Percentiles rank a stretch among this genome's conserved stretches.
Evolutionary conservation across 2,888 invertebrate species (phyloP).

Genomic region (Campaea margaritaria): DNA sequence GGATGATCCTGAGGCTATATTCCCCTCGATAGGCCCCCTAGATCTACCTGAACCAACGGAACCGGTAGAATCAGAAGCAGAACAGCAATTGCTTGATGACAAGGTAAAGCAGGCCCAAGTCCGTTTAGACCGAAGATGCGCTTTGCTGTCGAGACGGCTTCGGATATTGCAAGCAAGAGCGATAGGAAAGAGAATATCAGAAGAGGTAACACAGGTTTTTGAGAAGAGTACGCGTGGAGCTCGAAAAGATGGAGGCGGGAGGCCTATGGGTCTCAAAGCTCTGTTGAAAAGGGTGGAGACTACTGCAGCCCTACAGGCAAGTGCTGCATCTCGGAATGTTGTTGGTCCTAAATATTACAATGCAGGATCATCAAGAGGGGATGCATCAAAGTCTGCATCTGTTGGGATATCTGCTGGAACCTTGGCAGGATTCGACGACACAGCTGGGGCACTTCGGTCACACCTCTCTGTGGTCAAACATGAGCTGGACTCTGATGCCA

Average conservation of each 20-base stretch:
- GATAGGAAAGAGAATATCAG: conserved; percentile 91
- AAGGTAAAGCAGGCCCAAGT: conserved; percentile 84
- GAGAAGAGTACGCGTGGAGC: conserved; percentile 91
- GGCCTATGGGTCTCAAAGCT: conserved; percentile 75
- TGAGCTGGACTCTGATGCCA: conserved; percentile 96
- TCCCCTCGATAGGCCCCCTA: conserved; percentile 60
- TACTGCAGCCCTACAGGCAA: conserved; percentile 74
- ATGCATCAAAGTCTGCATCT: conserved; percentile 89
- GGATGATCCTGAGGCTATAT: conserved; percentile 80
- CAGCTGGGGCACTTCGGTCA: conserved; percentile 89
- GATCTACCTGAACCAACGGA: conserved; percentile 82
- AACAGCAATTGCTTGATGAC: conserved; percentile 65
- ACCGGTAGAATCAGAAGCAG: conserved; percentile 68
- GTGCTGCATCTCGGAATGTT: conserved; percentile 69
- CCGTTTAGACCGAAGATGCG: conserved; percentile 88
- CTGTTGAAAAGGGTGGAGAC: conserved; percentile 77
- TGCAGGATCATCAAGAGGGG: conserved; percentile 89
- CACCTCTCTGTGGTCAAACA: conserved; percentile 90
- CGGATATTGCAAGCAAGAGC: conserved; percentile 90
- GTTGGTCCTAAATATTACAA: conserved; percentile 73
- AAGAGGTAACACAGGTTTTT: conserved; percentile 87
- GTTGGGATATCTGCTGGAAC: conserved; percentile 86
- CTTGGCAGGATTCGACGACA: conserved; percentile 88
- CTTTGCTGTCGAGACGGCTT: conserved; percentile 89
- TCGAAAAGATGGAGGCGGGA: conserved; percentile 81